Percentiles rank a stretch among this genome's conserved stretches.
Evolutionary conservation across 1,140 invertebrate species (phyloP).

Genomic region (Brachystomella parvula): DNA sequence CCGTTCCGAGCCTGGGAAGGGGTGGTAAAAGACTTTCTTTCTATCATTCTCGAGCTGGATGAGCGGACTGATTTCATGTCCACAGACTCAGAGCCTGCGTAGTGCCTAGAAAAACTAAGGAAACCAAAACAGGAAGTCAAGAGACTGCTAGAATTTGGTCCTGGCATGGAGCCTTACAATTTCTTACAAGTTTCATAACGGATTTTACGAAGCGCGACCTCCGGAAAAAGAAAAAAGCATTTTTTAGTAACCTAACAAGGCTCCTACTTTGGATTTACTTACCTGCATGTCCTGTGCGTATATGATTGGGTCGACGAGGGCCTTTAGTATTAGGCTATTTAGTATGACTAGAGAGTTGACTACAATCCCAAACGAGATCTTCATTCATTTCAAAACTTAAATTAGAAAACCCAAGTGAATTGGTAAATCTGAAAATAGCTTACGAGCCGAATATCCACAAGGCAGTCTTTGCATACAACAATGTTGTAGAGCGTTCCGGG

Average conservation of each 20-base stretch:
- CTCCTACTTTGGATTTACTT: constrained; percentile 8
- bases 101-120: too few species aligned
- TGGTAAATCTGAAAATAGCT: background rate
- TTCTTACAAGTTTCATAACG: constrained; percentile 20
- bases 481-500: constrained; percentile 52
- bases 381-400: too few species aligned
- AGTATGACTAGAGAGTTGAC: constrained; percentile 52
- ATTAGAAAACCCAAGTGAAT: too few species aligned
- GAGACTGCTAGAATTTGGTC: background rate
- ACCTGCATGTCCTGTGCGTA: constrained; percentile 60
- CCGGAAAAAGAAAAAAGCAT: background rate
- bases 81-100: background rate
- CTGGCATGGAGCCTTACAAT: constrained; percentile 19
- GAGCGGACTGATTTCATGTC: constrained; percentile 28
- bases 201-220: constrained; percentile 34
- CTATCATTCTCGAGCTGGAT: constrained; percentile 19
- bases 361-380: constrained; percentile 28
- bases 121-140: background rate
- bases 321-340: too few species aligned
- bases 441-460: constrained; percentile 37
- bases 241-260: background rate
- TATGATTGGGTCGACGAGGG: constrained; percentile 59
- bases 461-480: constrained; percentile 50
- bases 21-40: background rate
- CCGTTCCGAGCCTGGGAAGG: constrained; percentile 1